phyloP scores from a whole-genome alignment of 2,888 invertebrate genomes.

The Pyrrhia umbra region DNA sequence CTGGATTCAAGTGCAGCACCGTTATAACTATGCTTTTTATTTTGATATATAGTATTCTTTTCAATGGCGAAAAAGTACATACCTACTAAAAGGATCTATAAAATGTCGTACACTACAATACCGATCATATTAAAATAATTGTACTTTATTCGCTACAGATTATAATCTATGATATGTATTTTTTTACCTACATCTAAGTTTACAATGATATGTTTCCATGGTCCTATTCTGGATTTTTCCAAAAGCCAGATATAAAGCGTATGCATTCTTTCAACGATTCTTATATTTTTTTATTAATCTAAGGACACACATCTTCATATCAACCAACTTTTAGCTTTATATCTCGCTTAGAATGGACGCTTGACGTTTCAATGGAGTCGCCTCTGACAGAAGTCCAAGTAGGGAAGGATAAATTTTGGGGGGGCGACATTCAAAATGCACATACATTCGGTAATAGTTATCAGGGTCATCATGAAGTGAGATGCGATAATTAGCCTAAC shows the following conservation, averaged over 20 bases:
- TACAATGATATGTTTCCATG: constrained; percentile 87
- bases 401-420: constrained; percentile 67
- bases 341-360: constrained; percentile 88
- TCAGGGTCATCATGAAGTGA: constrained; percentile 73
- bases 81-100: constrained; percentile 80
- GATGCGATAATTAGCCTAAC: constrained; percentile 56
- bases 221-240: constrained; percentile 88
- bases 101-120: constrained; percentile 86
- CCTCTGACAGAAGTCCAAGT: constrained; percentile 80
- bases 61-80: constrained; percentile 63
- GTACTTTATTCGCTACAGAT: constrained; percentile 84
- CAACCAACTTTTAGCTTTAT: constrained; percentile 84
- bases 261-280: constrained; percentile 87
- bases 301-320: constrained; percentile 75
- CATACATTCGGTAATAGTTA: constrained; percentile 67
- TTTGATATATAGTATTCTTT: constrained; percentile 67
- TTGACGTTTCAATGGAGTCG: constrained; percentile 83
- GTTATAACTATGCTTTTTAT: constrained; percentile 76
- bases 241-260: constrained; percentile 90
- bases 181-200: constrained; percentile 76
- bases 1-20: constrained; percentile 83
- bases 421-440: constrained; percentile 81
- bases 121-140: constrained; percentile 89
- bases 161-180: constrained; percentile 84
- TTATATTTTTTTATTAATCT: constrained; percentile 77